Evolutionary conservation across 1,140 invertebrate species (phyloP), one percentile per base, ranked within the genome.

Genomic region (Drosophila lini): DNA sequence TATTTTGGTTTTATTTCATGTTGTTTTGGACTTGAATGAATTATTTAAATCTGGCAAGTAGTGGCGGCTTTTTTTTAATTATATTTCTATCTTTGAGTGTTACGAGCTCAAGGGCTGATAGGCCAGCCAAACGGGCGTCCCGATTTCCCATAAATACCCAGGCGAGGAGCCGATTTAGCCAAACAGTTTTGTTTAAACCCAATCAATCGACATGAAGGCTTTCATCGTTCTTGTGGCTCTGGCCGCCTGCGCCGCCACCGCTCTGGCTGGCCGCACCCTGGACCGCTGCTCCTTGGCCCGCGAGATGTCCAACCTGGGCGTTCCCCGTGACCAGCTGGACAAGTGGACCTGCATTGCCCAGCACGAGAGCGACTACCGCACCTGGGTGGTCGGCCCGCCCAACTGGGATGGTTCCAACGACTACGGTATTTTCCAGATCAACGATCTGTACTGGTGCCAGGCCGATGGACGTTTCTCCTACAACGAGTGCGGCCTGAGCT

Each of bases 371-470:
- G 63, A 75, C 44, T 91, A 65, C 69, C 80, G 85, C 58, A 89
- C 84, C n/a, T 74, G 55, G 36, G 78, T 78, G 22, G 74, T 83
- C 0, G 88, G 88, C 0, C 75, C 77, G 3, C 31, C 64, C 50
- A 92, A 92, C 69, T 67, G n/a, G n/a, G 82, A 92, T 38, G 90
- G 81, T 4, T 90, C 84, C 69, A 74, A 78, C 36, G 91, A 92
- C 80, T 92, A 85, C 63, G 91, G 91, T 0, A 79, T 91, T 50
- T 92, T 91, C 76, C 91, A 92, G 74, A 91, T 92, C 61, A 92
- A 92, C 62, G 75, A 90, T 63, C 65, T 71, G 13, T 92, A 81
- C 53, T 92, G 91, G 91, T 91, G 91, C 74, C 84, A 85, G 48
- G 53, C 81, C 36, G 67, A 65, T 25, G 90, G 82, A 58, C 73